Percentiles rank a stretch among this genome's conserved stretches.
These are phyloP conservation scores for Cherax quadricarinatus DNA, from an alignment of 1,140 invertebrate genomes.

Conservation along the genomic window DNA sequence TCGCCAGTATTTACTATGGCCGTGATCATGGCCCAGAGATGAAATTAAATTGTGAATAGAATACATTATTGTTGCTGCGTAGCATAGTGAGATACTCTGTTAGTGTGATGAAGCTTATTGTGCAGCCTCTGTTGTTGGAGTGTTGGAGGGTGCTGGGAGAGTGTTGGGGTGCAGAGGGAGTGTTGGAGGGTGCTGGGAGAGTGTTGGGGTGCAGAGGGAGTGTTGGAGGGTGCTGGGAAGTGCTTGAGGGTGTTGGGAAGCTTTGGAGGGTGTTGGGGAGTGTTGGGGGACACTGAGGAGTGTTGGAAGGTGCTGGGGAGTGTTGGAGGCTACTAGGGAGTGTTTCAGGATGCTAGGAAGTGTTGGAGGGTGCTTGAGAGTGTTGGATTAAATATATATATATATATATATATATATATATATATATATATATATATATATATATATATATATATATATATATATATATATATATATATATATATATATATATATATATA, in stretches of 20 bases:
- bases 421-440: too few species aligned
- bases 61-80: conserved; percentile 2
- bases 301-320: neutral
- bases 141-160: neutral
- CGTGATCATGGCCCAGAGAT: conserved; percentile 27
- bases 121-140: neutral
- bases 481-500: too few species aligned
- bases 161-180: neutral
- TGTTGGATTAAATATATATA: too few species aligned
- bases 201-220: neutral
- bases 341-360: neutral
- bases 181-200: neutral
- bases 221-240: neutral
- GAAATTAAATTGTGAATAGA: conserved; percentile 42
- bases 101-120: conserved; percentile 3
- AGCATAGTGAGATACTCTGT: neutral
- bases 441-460: too few species aligned
- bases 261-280: neutral
- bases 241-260: neutral
- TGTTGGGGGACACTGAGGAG: neutral
- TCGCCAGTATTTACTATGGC: conserved; percentile 21
- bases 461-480: too few species aligned
- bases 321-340: neutral
- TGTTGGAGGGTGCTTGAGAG: neutral
- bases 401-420: too few species aligned